Base-by-base conservation (phyloP, 2,888 invertebrate genomes). In the Agrenia bidenticulata region DNA sequence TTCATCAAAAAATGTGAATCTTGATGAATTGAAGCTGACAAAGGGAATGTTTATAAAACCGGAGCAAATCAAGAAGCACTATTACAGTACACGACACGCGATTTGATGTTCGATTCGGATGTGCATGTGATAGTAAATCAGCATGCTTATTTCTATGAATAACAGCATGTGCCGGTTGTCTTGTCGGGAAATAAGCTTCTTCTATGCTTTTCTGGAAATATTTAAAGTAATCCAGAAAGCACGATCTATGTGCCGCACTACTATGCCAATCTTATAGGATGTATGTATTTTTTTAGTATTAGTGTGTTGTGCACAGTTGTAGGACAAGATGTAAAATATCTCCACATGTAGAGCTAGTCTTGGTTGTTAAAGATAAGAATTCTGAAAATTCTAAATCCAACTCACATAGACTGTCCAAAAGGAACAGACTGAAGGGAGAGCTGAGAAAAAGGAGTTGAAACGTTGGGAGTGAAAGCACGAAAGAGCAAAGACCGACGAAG, bases 401-500 rank as follows among this genome's bases (percentile, higher is more conserved):
- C 56, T 57, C 56, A 57, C 56, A 57, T 57, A 45, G 45, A 19
- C 45, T 19, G 45, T 45, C 45, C 45, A 45, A 45, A 45, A 45
- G 45, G 19, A n/a, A 17, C 17, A 45, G 45, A 5, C 5, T 5
- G 45, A 45, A n/a, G 15, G 19, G 5, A 15, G n/a, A 19, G 7
- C 5, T 15, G 45, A 15, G 45, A 15, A 11, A 39, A 9, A 11
- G n/a, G n/a, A n/a, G n/a, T n/a, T n/a, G n/a, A n/a, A n/a, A n/a
- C n/a, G n/a, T 45, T 45, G 45, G 51, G 23, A 51, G 51, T 17
- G 27, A 41, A 23, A 57, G 39, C 13, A 37, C 5, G 21, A 21
- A 57, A 57, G 57, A 57, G 57, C 57, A 57, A 57, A 57, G 57
- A 57, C 57, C 57, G 32, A 39, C 21, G 32, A 21, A 57, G 57